phyloP scores from a whole-genome alignment of 2,797 vertebrate genomes.

The Spinibarbus caldwelli region DNA sequence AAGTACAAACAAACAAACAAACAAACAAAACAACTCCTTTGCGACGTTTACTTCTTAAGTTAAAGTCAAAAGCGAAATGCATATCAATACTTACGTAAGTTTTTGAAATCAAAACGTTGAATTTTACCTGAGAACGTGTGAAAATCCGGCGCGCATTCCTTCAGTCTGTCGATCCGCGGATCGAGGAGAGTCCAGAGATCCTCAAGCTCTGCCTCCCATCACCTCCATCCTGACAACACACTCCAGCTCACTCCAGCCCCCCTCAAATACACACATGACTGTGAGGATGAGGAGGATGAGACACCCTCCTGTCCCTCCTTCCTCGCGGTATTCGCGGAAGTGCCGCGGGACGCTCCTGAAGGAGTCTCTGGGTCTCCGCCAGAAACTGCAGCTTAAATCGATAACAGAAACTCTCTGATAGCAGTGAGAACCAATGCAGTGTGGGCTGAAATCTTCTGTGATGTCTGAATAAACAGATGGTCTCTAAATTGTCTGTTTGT shows the following conservation, averaged over 20 bases:
- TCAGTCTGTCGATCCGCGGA: neutral
- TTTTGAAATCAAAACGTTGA: neutral
- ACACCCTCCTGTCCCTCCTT: neutral
- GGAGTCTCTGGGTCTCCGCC: neutral
- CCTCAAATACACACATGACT: neutral
- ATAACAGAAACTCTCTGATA: neutral
- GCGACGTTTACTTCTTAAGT: too few relatives aligned
- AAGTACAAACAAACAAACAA: neutral
- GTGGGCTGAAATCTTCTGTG: too few relatives aligned
- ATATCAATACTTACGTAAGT: neutral
- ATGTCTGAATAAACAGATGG: neutral
- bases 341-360: too few relatives aligned
- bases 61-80: neutral
- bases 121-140: neutral
- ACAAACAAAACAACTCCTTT: neutral
- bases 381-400: neutral
- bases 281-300: neutral
- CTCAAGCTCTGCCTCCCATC: constrained; percentile 9
- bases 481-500: neutral
- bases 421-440: neutral
- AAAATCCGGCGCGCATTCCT: neutral
- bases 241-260: too few relatives aligned
- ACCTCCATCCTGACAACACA: neutral
- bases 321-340: neutral
- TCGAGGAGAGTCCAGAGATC: neutral